phyloP scores from a whole-genome alignment of 1,140 invertebrate genomes.

The Dinoponera quadriceps region DNA sequence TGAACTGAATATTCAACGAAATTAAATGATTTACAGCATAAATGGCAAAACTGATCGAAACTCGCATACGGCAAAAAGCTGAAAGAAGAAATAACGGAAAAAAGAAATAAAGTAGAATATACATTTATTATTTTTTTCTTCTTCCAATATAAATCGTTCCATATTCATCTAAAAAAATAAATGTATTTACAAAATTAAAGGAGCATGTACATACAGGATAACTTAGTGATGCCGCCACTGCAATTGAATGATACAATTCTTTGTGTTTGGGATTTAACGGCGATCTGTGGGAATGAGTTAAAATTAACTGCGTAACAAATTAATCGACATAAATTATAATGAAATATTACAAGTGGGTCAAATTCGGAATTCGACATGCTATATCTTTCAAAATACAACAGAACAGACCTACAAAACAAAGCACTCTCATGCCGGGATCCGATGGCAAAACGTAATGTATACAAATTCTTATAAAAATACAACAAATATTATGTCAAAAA shows the following conservation, averaged over 20 bases:
- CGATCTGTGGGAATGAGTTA: background rate
- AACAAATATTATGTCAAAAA: too few species aligned
- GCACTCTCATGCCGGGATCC: too few species aligned
- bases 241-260: background rate
- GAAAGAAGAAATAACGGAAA: background rate
- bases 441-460: too few species aligned
- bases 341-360: background rate
- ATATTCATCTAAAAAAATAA: constrained; percentile 7
- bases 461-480: too few species aligned
- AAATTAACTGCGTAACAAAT: constrained; percentile 2
- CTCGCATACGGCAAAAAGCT: background rate
- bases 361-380: background rate
- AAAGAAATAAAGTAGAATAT: constrained; percentile 12
- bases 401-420: too few species aligned
- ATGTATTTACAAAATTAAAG: constrained; percentile 28
- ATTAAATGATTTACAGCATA: background rate
- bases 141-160: constrained; percentile 20
- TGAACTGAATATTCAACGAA: background rate
- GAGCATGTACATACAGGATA: background rate
- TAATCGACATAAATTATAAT: constrained; percentile 23
- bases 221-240: background rate
- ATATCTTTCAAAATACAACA: too few species aligned
- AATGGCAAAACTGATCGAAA: background rate
- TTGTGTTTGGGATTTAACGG: constrained; percentile 1
- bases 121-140: constrained; percentile 13